Percentiles rank a stretch among this genome's conserved stretches.
Conservation (phyloP, 2,113 vertebrate genomes). For the Rhinolophus ferrumequinum region DNA sequence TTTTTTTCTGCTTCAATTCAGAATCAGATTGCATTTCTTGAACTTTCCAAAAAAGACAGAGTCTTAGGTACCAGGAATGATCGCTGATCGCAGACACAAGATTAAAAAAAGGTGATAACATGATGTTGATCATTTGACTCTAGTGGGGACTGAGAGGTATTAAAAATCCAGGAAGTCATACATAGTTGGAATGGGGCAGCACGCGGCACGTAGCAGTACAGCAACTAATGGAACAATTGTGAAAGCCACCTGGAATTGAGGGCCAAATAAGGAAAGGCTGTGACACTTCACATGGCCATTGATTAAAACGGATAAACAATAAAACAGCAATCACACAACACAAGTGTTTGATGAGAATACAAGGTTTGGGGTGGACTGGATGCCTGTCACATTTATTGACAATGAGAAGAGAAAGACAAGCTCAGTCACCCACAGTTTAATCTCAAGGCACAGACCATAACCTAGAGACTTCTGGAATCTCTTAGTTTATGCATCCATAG, state of each 20-base stretch:
- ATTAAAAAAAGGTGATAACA: not conserved
- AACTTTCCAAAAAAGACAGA: not conserved
- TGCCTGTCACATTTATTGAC: not conserved
- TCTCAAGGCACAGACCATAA: not conserved
- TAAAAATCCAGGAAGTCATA: not conserved
- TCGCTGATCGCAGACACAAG: not conserved
- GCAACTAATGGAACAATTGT: not conserved
- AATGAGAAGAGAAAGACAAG: not conserved
- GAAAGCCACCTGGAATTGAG: too few relatives aligned
- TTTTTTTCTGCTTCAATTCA: not conserved
- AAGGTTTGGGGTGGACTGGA: not conserved
- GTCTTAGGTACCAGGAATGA: not conserved
- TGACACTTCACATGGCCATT: not conserved
- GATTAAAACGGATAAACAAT: not conserved
- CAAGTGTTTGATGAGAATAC: not conserved
- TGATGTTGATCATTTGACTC: not conserved
- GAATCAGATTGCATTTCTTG: not conserved
- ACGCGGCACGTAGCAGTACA: not conserved
- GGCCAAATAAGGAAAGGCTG: not conserved
- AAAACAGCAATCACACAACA: not conserved
- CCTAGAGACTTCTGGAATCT: not conserved
- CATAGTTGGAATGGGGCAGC: not conserved
- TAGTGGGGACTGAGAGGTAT: not conserved
- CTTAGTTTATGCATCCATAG: not conserved
- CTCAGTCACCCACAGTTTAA: not conserved